Evolutionary conservation across 2,888 invertebrate species (phyloP).

Genomic region (Meganola albula): DNA sequence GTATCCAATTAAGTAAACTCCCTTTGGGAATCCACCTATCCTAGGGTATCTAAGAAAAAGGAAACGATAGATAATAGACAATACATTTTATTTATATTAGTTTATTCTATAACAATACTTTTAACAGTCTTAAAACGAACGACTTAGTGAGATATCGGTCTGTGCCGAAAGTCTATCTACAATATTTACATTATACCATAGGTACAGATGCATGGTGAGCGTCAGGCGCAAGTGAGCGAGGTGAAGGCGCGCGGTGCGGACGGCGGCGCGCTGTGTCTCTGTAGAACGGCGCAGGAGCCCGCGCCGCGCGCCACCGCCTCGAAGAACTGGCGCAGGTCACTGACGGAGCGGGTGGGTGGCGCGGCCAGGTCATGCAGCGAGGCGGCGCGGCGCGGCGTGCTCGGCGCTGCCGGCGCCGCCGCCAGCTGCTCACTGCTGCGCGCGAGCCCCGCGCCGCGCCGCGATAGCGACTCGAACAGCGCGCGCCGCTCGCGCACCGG

Average conservation of each 20-base stretch:
- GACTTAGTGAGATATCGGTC: conserved; percentile 70
- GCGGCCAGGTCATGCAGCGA: conserved; percentile 81
- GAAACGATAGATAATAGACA: conserved; percentile 27
- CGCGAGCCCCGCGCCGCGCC: conserved; percentile 78
- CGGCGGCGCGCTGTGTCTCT: conserved; percentile 57
- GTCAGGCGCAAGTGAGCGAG: conserved; percentile 64
- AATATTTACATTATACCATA: no score
- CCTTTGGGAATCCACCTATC: no score
- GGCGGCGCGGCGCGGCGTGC: conserved; percentile 78
- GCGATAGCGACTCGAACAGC: conserved; percentile 82
- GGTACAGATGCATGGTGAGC: conserved; percentile 44
- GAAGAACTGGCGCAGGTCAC: conserved; percentile 84
- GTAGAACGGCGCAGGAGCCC: conserved; percentile 42
- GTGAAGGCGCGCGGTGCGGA: conserved; percentile 56
- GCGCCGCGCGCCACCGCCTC: conserved; percentile 77
- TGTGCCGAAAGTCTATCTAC: conserved; percentile 60
- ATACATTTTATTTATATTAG: conserved; percentile 66
- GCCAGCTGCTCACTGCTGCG: conserved; percentile 81
- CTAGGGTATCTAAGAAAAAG: no score
- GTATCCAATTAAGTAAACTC: no score
- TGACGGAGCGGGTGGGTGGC: conserved; percentile 76
- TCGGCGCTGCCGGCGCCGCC: conserved; percentile 38
- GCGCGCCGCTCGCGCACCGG: conserved; percentile 84
- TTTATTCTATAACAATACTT: conserved; percentile 73
- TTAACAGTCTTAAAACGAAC: conserved; percentile 76